Conservation (phyloP, 2,888 invertebrate species). For the Hesperia comma region DNA sequence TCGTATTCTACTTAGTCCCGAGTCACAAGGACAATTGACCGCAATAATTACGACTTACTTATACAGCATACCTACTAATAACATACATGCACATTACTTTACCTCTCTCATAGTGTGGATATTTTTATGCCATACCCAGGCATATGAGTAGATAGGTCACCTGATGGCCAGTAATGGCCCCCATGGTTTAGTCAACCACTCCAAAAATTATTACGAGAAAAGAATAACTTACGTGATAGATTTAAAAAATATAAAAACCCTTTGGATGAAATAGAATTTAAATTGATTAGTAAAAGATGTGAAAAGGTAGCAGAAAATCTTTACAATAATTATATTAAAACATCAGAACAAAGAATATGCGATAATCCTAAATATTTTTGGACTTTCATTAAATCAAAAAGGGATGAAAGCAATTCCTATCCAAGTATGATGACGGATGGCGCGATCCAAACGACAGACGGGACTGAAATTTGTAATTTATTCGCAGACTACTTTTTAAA, state of each 20-base stretch:
- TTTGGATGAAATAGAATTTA: conserved; percentile 4
- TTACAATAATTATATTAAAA: conserved; percentile 15
- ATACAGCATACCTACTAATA: too few species aligned
- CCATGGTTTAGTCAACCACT: conserved; percentile 6
- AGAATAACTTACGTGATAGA: conserved; percentile 10
- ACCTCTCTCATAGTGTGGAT: too few species aligned
- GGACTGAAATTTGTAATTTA: conserved; percentile 10
- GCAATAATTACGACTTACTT: too few species aligned
- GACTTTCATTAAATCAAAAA: conserved; percentile 28
- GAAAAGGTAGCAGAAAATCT: conserved; percentile 7
- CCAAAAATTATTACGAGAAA: neutral
- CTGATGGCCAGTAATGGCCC: too few species aligned
- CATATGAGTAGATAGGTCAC: too few species aligned
- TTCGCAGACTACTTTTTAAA: neutral
- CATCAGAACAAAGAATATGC: conserved; percentile 11
- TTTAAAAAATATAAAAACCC: conserved; percentile 22
- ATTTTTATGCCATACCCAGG: too few species aligned
- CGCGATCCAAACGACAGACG: neutral
- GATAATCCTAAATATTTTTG: conserved; percentile 32
- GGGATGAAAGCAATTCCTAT: conserved; percentile 11
- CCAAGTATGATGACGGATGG: conserved; percentile 20
- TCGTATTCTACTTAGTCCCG: too few species aligned
- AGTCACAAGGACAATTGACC: too few species aligned
- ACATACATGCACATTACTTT: too few species aligned
- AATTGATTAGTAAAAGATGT: conserved; percentile 22